These are phyloP conservation scores for Bovichtus variegatus DNA, from an alignment of 2,797 vertebrate genomes.

Conservation along the genomic window DNA sequence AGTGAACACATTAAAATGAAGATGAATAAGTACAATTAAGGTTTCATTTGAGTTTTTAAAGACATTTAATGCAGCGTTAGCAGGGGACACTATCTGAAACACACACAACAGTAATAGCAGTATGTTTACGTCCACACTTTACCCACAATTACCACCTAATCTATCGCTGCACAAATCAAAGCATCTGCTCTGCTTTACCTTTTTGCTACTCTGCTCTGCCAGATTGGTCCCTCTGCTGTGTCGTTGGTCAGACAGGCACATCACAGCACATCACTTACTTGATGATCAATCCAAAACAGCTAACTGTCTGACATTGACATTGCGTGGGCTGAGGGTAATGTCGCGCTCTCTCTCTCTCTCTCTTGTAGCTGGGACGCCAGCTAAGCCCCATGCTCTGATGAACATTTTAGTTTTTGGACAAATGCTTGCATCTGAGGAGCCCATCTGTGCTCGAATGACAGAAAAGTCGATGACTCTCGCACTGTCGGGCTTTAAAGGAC, in stretches of 20 bases:
- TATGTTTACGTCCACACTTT: not conserved
- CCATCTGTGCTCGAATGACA: conserved; percentile 35
- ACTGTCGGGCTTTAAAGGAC: conserved; percentile 3
- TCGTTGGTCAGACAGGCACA: conserved; percentile 24
- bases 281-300: conserved; percentile 59
- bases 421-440: conserved; percentile 38
- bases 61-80: not conserved
- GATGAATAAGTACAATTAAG: not conserved
- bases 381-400: conserved; percentile 52
- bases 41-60: not conserved
- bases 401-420: conserved; percentile 59
- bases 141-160: not conserved
- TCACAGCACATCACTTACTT: conserved; percentile 41
- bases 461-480: conserved; percentile 29
- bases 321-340: conserved; percentile 49
- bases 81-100: not conserved
- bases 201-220: conserved; percentile 10
- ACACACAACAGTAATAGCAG: not conserved
- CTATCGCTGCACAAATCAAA: conserved; percentile 1
- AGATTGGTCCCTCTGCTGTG: conserved; percentile 6
- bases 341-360: conserved; percentile 1
- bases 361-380: conserved; percentile 19
- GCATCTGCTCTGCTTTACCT: conserved; percentile 12
- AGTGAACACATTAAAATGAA: not conserved
- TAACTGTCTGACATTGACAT: conserved; percentile 46